Evolutionary conservation across 2,113 vertebrate genomes (phyloP), one percentile per base, ranked within the genome.

Genomic region (Urocolius indicus): DNA sequence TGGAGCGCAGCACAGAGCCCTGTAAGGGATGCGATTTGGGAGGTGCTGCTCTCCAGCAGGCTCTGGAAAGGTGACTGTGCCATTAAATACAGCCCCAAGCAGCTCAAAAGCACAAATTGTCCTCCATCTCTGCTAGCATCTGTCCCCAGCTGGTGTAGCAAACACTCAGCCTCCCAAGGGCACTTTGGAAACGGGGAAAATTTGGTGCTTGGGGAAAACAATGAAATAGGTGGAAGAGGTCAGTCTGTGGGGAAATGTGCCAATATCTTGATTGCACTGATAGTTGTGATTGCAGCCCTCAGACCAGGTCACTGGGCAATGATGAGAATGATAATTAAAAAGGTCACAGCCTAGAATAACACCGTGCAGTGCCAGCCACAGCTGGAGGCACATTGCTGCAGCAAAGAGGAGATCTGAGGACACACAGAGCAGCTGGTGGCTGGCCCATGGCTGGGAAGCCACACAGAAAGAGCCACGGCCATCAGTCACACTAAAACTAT

Each of bases 251-350:
- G 75, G 61, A 94, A 87, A 73, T 0, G 1, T 78, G 83, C 55
- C 84, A 66, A 38, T 76, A 55, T 83, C 34, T 89, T 58, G 73
- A 80, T 66, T 57, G 59, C 66, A 48, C 10, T 48, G 68, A 30
- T 55, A 79, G 65, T 65, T 49, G 10, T 0, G 7, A 72, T 21
- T 24, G 18, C 77, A 89, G 84, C 81, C 62, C 86, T 61, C 77
- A 34, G 85, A 84, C 87, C 89, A 52, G 88, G 87, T 85, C 78
- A 78, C 83, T 81, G 77, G 52, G 65, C 32, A 73, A 52, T 10
- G 20, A 63, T 22, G 29, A 73, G 52, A 71, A 94, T 90, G 92
- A 29, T 67, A 83, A 96, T 95, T 95, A 73, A 94, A 86, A 94
- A 94, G 91, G 86, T 89, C 94, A 73, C 20, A 69, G 81, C 68